Evolutionary conservation across 2,888 invertebrate genomes (phyloP).

Genomic region (Scaeva pyrastri): DNA sequence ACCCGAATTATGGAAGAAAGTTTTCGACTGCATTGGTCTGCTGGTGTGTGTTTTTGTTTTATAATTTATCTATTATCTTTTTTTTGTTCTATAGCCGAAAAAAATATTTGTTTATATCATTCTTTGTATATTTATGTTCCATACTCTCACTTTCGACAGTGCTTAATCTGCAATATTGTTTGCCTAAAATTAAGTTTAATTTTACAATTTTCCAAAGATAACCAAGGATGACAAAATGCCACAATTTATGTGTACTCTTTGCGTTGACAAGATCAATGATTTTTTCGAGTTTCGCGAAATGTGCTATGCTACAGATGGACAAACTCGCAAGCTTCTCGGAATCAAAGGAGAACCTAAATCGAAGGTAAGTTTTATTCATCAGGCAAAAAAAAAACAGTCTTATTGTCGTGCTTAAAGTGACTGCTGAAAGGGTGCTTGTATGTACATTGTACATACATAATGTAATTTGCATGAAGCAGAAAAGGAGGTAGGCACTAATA

Average conservation of each 20-base stretch:
- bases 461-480: no score
- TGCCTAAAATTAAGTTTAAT: conserved; percentile 2
- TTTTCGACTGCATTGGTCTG: conserved; percentile 81
- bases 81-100: not conserved
- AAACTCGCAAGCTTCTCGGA: conserved; percentile 84
- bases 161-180: conserved; percentile 3
- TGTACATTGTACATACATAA: no score
- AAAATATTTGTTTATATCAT: conserved; percentile 3
- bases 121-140: not conserved
- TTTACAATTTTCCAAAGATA: conserved; percentile 83
- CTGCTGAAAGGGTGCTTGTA: conserved; percentile 11
- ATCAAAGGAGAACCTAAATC: conserved; percentile 79
- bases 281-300: conserved; percentile 86
- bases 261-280: conserved; percentile 87
- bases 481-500: no score
- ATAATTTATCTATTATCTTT: conserved; percentile 48
- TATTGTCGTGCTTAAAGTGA: not conserved
- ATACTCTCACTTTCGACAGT: conserved; percentile 5
- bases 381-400: conserved; percentile 1
- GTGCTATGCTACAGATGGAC: conserved; percentile 85
- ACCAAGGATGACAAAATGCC: conserved; percentile 86
- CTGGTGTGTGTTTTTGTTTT: conserved; percentile 77
- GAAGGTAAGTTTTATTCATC: conserved; percentile 53
- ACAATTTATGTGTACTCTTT: conserved; percentile 86
- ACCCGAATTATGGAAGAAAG: conserved; percentile 81